These are phyloP conservation scores for Steinernema feltiae DNA, from an alignment of 1,140 invertebrate genomes.

Conservation along the genomic window DNA sequence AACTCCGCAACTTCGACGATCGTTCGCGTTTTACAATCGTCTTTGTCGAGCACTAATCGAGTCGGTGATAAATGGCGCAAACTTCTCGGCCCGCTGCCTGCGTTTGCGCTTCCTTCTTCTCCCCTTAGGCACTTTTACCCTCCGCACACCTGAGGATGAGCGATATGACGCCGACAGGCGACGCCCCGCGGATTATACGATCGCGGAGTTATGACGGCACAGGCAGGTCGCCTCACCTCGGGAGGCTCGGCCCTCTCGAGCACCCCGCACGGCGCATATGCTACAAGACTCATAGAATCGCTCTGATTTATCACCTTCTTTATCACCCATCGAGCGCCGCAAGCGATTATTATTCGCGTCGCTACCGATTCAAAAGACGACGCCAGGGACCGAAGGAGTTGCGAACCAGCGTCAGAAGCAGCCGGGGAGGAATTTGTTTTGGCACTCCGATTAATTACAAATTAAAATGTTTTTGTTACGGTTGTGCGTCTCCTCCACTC, in stretches of 20 bases:
- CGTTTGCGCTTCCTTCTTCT: not conserved
- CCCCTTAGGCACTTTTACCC: not conserved
- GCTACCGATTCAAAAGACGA: too few species aligned
- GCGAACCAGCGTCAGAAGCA: not conserved
- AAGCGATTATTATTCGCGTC: not conserved
- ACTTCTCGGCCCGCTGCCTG: not conserved
- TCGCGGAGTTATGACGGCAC: not conserved
- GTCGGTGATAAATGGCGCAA: constrained; percentile 8
- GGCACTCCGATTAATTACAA: constrained; percentile 1
- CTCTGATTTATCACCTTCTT: constrained; percentile 9
- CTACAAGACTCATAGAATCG: constrained; percentile 13
- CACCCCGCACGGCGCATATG: constrained; percentile 4
- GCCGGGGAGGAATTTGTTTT: not conserved
- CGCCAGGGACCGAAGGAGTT: too few species aligned
- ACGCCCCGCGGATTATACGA: not conserved
- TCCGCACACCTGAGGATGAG: not conserved
- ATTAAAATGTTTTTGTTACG: constrained; percentile 12
- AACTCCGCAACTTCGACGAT: constrained; percentile 12
- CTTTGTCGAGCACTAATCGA: constrained; percentile 13
- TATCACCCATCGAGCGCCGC: not conserved
- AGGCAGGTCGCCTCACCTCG: not conserved
- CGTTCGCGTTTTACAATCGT: constrained; percentile 1
- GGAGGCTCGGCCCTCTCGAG: not conserved
- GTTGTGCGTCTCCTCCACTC: too few species aligned
- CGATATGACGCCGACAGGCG: not conserved